Evolutionary conservation across 2,888 invertebrate species (phyloP), one percentile per base, ranked within the genome.

Genomic region (Dicyrtomina minuta): DNA sequence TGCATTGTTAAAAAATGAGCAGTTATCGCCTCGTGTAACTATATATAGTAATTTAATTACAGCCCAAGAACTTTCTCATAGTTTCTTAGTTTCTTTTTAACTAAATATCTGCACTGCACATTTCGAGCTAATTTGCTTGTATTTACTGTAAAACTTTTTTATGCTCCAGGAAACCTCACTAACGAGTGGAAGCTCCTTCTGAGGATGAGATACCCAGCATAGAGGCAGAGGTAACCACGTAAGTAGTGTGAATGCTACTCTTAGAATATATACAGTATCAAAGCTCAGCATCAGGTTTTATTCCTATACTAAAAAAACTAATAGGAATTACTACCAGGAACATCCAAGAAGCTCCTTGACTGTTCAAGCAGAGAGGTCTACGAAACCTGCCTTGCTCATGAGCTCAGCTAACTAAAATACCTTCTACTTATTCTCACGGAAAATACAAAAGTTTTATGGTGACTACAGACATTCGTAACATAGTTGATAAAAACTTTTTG

Each of bases 51-150:
- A 62, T 62, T 62, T 26, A 62, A 62, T 62, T 62, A 49, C 62
- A 49, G n/a, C 46, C 24, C 27, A 27, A 56, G 33, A 27, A 62
- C 27, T 62, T 64, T 51, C 53, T 22, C 60, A n/a, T 24, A 26
- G 24, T 60, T 24, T 44, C 22, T 60, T 60, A 17, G 17, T 17
- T 58, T 58, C 24, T 58, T 39, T 61, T n/a, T 26, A 60, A 60
- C 22, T 24, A 60, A 43, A 60, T 43, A 60, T 43, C 27, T 58
- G 15, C 58, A 39, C 17, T 33, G n/a, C 43, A 41, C 41, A 59
- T 41, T 24, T 10, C 17, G 27, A 51, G 64, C 64, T 53, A 64
- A 51, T 64, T 64, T 64, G 46, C 33, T 64, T 51, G 26, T 64
- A 46, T 61, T 46, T 61, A 49, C 44, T n/a, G 27, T 46, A 61